Base-by-base conservation (phyloP, 2,113 vertebrate species). In the Melanocharis versteri region DNA sequence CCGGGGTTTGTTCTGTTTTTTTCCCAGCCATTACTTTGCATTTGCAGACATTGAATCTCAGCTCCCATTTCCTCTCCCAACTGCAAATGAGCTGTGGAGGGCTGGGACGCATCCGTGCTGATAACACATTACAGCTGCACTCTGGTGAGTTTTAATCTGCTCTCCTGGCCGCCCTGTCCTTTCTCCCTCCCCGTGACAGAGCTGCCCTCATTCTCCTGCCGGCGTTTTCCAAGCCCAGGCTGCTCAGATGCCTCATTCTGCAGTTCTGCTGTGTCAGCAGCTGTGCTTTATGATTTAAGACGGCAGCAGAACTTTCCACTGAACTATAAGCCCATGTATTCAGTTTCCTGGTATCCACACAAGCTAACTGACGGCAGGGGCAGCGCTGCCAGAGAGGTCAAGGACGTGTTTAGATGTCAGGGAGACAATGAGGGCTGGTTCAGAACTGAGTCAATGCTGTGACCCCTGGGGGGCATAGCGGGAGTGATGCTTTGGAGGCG, bases 201-300 rank as follows among this genome's bases (percentile, higher is more conserved):
- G 62, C 79, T 80, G 39, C 1, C 5, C 82, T 93, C 24, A 28
- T 33, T 72, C 79, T 92, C 30, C 62, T 88, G 83, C 69, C 0
- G 45, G 65, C 2, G 1, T 82, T 91, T 93, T 75, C 82, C 87
- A 75, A 39, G 70, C 30, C 12, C 31, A 15, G 75, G 45, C 62
- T 83, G 82, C 87, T 93, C 89, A 53, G 81, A 68, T 60, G 68
- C 50, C 81, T 94, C 48, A 12, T 66, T 71, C 79, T 87, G 93
- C 81, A 89, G 83, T 81, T 92, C 60, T 97, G 95, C 94, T 89
- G 93, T 37, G 82, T 95, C 94, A 97, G 93, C 93, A 95, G 92
- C 89, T 77, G 69, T 64, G 78, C 89, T 93, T 94, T 90, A 64
- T 94, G 93, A 95, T 94, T 94, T 96, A 87, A 93, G 90, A 57